These are phyloP conservation scores for Plodia interpunctella DNA, from an alignment of 1,140 invertebrate genomes.

Conservation along the genomic window DNA sequence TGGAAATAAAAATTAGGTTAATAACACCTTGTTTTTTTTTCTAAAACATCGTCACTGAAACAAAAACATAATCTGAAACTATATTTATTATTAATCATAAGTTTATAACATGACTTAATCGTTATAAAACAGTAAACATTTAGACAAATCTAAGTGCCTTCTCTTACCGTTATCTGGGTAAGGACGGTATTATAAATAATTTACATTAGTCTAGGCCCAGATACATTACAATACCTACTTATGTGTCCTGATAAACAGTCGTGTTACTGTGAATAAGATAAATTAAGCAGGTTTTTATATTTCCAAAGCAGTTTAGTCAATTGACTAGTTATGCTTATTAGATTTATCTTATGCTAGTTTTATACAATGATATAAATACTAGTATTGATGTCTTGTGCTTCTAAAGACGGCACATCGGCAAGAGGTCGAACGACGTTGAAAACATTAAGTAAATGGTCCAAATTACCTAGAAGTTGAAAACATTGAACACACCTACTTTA, in stretches of 20 bases:
- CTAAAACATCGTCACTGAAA: slow-evolving; percentile 20
- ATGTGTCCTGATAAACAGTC: slow-evolving; percentile 22
- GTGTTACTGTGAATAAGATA: slow-evolving; percentile 8
- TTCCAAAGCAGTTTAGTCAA: slow-evolving; percentile 38
- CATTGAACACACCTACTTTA: slow-evolving; percentile 11
- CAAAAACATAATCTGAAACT: slow-evolving; percentile 59
- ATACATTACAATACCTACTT: slow-evolving; percentile 39
- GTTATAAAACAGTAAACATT: slow-evolving; percentile 74
- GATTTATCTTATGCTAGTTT: slow-evolving; percentile 34
- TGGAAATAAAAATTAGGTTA: not conserved
- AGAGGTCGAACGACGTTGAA: slow-evolving; percentile 33
- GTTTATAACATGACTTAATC: slow-evolving; percentile 74
- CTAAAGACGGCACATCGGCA: slow-evolving; percentile 40
- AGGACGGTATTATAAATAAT: slow-evolving; percentile 71
- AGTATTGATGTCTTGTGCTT: slow-evolving; percentile 56
- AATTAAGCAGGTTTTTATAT: slow-evolving; percentile 1
- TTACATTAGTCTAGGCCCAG: slow-evolving; percentile 73
- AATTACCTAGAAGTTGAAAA: slow-evolving; percentile 15
- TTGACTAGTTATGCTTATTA: slow-evolving; percentile 46
- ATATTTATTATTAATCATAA: slow-evolving; percentile 75
- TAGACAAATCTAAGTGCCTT: slow-evolving; percentile 64
- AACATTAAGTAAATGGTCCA: slow-evolving; percentile 31
- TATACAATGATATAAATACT: slow-evolving; percentile 34
- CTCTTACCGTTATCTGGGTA: slow-evolving; percentile 70
- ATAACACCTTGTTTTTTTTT: not conserved